phyloP scores from a whole-genome alignment of 2,113 vertebrate genomes.

The Pantherophis guttatus region DNA sequence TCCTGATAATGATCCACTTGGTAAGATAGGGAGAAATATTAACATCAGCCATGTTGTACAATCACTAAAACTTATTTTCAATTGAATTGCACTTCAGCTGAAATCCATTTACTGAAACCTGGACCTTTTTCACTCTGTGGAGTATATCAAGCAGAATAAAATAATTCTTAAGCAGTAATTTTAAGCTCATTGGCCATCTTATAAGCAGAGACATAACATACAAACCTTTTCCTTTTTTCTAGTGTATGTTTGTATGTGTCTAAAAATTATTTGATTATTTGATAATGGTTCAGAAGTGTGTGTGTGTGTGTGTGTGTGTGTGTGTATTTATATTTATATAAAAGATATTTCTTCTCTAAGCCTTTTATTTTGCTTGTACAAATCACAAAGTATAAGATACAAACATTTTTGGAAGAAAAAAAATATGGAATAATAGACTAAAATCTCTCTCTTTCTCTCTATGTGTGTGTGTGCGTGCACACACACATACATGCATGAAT shows the following conservation, averaged over 20 bases:
- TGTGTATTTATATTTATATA: too few relatives aligned
- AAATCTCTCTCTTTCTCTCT: too few relatives aligned
- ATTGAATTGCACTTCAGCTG: constrained; percentile 38
- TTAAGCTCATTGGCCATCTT: constrained; percentile 39
- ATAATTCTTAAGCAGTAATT: constrained; percentile 39
- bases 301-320: too few relatives aligned
- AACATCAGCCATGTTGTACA: constrained; percentile 42
- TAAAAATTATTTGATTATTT: background rate
- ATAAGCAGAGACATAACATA: constrained; percentile 15
- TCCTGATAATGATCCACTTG: constrained; percentile 16
- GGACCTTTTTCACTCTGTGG: constrained; percentile 42
- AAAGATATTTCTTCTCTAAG: background rate
- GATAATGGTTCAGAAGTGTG: background rate
- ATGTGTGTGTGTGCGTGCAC: background rate
- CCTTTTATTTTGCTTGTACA: background rate
- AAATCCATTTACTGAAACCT: constrained; percentile 61
- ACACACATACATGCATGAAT: background rate
- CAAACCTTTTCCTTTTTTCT: constrained; percentile 7
- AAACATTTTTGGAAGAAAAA: background rate
- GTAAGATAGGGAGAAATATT: background rate
- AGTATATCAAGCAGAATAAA: constrained; percentile 44
- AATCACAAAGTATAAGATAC: background rate
- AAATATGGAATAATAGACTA: background rate
- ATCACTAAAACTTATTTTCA: constrained; percentile 40
- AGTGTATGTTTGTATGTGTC: background rate